Evolutionary conservation across 2,888 invertebrate genomes (phyloP), one percentile per base, ranked within the genome.

Genomic region (Ferrisia virgata): DNA sequence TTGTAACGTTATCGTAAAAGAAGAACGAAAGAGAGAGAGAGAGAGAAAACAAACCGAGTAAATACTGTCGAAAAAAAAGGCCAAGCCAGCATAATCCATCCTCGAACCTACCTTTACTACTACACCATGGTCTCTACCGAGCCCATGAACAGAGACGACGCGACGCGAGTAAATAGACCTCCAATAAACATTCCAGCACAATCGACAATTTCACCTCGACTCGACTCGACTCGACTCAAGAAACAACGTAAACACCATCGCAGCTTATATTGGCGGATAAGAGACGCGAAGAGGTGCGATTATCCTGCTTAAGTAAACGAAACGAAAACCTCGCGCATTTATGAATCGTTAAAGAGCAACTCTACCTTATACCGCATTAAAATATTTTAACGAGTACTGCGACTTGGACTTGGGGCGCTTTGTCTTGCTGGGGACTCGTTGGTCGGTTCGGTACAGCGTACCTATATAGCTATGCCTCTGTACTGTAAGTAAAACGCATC

Each of bases 331-430:
- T 36, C 33, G 28, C 72, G 72, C n/a, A 36, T 36, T 76, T 36
- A 76, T 11, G 36, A 76, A 36, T 76, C 18, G 18, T 36, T 76
- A 76, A 76, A 36, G 5, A 64, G 36, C 72, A 36, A 69, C 53
- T 53, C 53, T 47, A 47, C 15, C 39, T 39, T 8, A 53, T 8
- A 53, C 15, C 2, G 36, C 36, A 36, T 76, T 76, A 76, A 76
- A 76, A 76, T 76, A 76, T 76, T 76, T 76, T 76, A 76, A 76
- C 72, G 72, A 76, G 72, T 76, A 36, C 9, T n/a, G n/a, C 72
- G 72, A 28, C 31, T 15, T 28, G 0, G 31, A 15, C 72, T 33
- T 15, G 15, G 69, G 28, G 53, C 53, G 53, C 64, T 64, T 64
- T 64, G 64, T 64, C 64, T 64, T 28, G 53, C 28, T n/a, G n/a